Evolutionary conservation across 2,797 vertebrate genomes (phyloP), one percentile per base, ranked within the genome.

Genomic region (Leptatherina wallacei): DNA sequence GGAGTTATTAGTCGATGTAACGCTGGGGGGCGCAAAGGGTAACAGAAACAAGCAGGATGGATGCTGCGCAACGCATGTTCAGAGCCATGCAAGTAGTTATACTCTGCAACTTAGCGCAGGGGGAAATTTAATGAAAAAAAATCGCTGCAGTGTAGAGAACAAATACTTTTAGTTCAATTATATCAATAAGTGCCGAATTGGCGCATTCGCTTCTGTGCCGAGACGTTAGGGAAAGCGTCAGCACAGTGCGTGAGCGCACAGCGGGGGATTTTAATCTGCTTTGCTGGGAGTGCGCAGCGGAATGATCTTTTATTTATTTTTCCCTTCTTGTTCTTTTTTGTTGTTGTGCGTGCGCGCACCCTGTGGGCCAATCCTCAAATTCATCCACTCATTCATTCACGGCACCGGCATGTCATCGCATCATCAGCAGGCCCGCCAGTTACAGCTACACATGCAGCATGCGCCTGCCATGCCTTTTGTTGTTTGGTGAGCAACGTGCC

Each of bases 401-500:
- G 73, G 67, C 76, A 58, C 80, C 85, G 82, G 75, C 88, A 70
- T 88, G 87, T 86, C 87, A 82, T 71, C 80, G 71, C 83, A 87
- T 66, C 78, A 76, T 51, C 77, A 47, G 52, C 81, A 52, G 57
- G 71, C 60, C 69, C 66, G 57, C 75, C 76, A 77, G 79, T 69
- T 70, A 54, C 30, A 32, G 30, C 30, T 6, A 68, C 88, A 90
- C 89, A 87, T 84, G 90, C 91, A 76, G 80, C 85, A 80, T 74
- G 86, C 87, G 78, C 78, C 63, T 6, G 67, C 78, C 90, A 71
- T 88, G 91, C 85, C 91, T 91, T 91, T 93, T 92, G 86, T 92
- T 90, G 86, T 82, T 52, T 60, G 73, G 74, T 69, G 84, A 69
- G 84, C 85, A 63, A 83, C 88, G 72, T 82, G 88, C 88, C 87